A percentile compares a stretch with the other conserved stretches of the same genome.
These are phyloP conservation scores for Yponomeuta evonymella DNA, from an alignment of 2,888 invertebrate genomes.

Conservation along the genomic window DNA sequence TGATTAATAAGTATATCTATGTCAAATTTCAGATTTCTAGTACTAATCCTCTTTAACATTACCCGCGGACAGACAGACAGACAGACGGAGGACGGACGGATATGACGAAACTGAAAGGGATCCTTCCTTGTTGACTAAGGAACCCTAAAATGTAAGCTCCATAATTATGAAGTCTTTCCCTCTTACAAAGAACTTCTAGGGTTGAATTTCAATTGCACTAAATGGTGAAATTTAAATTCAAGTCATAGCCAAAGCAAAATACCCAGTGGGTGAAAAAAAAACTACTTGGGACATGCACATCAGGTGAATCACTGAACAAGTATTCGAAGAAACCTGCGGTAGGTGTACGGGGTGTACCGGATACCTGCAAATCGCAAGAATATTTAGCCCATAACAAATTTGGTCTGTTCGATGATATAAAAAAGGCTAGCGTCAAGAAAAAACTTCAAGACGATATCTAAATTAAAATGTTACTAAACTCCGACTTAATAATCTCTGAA, in stretches of 20 bases:
- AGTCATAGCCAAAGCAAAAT: conserved; percentile 27
- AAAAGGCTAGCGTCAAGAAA: not conserved
- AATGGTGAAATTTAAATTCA: not conserved
- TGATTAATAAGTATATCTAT: too few relatives aligned
- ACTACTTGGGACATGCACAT: conserved; percentile 22
- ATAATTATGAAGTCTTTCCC: too few relatives aligned
- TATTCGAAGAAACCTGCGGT: conserved; percentile 29
- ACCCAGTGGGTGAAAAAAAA: conserved; percentile 37
- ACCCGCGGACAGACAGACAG: too few relatives aligned
- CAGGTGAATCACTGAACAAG: conserved; percentile 49
- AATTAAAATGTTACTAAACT: conserved; percentile 14
- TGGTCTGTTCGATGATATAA: not conserved
- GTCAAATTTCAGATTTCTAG: too few relatives aligned
- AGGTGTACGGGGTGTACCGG: conserved; percentile 23
- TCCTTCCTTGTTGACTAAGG: too few relatives aligned
- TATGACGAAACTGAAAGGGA: too few relatives aligned
- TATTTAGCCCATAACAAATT: not conserved
- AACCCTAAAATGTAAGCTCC: too few relatives aligned
- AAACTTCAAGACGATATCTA: not conserved
- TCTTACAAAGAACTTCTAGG: too few relatives aligned
- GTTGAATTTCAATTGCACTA: not conserved
- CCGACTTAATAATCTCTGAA: conserved; percentile 18
- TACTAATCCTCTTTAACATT: too few relatives aligned
- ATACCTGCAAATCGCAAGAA: conserved; percentile 16
- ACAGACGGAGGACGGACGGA: too few relatives aligned